Conservation (phyloP, 2,113 vertebrate genomes). For the Burhinus oedicnemus region DNA sequence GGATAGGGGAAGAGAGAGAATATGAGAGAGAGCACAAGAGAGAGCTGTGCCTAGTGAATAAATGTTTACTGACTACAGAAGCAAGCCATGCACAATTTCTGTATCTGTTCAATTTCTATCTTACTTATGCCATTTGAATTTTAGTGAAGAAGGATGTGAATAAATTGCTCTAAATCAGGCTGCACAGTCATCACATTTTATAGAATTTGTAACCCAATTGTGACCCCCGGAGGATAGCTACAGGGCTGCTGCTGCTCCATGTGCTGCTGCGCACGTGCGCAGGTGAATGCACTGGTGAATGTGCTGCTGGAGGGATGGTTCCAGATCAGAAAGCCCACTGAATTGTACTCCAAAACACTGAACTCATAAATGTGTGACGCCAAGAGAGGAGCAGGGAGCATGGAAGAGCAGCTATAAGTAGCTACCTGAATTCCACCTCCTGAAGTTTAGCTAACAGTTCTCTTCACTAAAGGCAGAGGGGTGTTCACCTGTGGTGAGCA, state of each 20-base stretch:
- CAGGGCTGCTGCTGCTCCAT: not conserved
- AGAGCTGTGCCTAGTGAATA: slow-evolving; percentile 66
- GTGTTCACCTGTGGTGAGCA: not conserved
- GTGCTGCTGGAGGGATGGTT: not conserved
- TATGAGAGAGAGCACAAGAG: not conserved
- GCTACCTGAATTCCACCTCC: not conserved
- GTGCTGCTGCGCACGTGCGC: not conserved
- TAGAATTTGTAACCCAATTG: slow-evolving; percentile 76
- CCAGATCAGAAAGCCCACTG: not conserved
- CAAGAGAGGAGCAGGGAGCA: not conserved
- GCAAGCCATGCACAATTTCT: slow-evolving; percentile 71
- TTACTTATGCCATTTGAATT: slow-evolving; percentile 78
- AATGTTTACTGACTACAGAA: slow-evolving; percentile 80
- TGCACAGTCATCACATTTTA: slow-evolving; percentile 47
- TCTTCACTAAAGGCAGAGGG: not conserved
- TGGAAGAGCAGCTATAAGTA: not conserved
- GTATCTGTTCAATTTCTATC: slow-evolving; percentile 76
- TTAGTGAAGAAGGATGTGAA: slow-evolving; percentile 77
- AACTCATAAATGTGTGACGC: not conserved
- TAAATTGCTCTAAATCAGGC: slow-evolving; percentile 68
- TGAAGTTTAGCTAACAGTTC: not conserved
- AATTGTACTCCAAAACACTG: not conserved
- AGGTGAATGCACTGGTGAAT: not conserved
- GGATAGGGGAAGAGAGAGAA: slow-evolving; percentile 46
- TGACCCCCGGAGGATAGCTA: slow-evolving; percentile 81